These are phyloP conservation scores for Aplodontia rufa DNA, from an alignment of 2,113 vertebrate genomes.

Conservation along the genomic window DNA sequence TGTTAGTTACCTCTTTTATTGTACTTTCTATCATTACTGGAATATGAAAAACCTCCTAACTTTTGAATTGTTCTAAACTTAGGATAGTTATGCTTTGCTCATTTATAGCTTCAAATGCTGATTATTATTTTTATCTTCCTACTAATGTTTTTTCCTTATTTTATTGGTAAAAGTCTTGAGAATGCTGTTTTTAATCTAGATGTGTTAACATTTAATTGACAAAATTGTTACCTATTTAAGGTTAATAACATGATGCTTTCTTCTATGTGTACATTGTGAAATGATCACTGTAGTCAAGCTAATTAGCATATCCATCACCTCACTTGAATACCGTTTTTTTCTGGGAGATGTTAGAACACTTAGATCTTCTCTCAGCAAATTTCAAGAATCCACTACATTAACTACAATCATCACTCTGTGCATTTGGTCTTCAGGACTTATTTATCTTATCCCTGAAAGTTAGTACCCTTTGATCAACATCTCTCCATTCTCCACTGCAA, in stretches of 20 bases:
- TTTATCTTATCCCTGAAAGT: not conserved
- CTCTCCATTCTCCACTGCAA: not conserved
- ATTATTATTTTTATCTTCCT: not conserved
- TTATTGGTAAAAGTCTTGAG: not conserved
- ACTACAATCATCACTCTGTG: not conserved
- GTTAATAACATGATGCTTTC: not conserved
- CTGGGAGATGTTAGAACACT: not conserved
- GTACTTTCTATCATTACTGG: not conserved
- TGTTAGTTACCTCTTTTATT: not conserved
- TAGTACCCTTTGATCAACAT: not conserved
- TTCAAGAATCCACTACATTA: not conserved
- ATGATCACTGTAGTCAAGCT: not conserved
- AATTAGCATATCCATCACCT: not conserved
- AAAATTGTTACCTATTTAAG: not conserved
- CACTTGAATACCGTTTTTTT: not conserved
- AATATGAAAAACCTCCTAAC: not conserved
- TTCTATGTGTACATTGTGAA: not conserved
- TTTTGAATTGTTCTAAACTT: not conserved
- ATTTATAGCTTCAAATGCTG: not conserved
- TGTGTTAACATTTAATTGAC: not conserved
- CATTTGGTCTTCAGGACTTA: not conserved
- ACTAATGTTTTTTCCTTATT: not conserved
- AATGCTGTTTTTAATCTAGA: not conserved
- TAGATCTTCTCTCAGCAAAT: not conserved
- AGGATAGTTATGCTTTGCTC: not conserved